Base-by-base conservation (phyloP, 2,113 vertebrate species). In the Capricornis sumatraensis region DNA sequence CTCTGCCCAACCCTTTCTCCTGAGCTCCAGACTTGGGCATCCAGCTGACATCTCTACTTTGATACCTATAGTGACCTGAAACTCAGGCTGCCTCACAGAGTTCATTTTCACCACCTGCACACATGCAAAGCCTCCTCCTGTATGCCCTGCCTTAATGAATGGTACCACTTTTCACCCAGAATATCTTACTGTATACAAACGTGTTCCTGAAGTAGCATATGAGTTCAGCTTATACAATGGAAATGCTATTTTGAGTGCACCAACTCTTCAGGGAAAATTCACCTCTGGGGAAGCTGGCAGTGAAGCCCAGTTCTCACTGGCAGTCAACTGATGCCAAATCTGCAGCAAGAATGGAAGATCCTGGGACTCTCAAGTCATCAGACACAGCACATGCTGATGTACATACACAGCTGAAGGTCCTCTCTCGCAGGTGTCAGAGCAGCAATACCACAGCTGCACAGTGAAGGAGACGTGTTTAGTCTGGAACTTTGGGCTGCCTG, bases 401-500 rank as follows among this genome's bases (percentile, higher is more conserved):
- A 28, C n/a, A 53, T 2, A 60, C 0, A 40, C 3, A 50, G 87
- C 36, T 12, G 40, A 79, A 71, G 84, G 60, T 27, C 28, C 36
- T 60, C 67, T 87, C 58, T 60, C 28, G 27, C 87, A 94, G 89
- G 82, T 50, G 86, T 28, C 85, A 71, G 53, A 78, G 95, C 52
- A 95, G 40, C 28, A 91, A 97, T 81, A 33, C 86, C 95, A 89
- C 92, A 95, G 98, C 86, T 64, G 95, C 50, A 1, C 95, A 89
- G 64, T 45, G 93, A 96, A 92, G 60, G 60, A 96, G 93, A 98
- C 96, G 95, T 71, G 52, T 87, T 96, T 95, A 96, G 91, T 97
- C 79, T 97, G 55, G 81, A 33, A 50, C 40, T 79, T 94, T 36
- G 87, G 60, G 97, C 71, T 87, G 97, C 89, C 94, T 91, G 27